These are phyloP conservation scores for Drosophila kuntzei DNA, from an alignment of 2,888 invertebrate species.

Conservation along the genomic window DNA sequence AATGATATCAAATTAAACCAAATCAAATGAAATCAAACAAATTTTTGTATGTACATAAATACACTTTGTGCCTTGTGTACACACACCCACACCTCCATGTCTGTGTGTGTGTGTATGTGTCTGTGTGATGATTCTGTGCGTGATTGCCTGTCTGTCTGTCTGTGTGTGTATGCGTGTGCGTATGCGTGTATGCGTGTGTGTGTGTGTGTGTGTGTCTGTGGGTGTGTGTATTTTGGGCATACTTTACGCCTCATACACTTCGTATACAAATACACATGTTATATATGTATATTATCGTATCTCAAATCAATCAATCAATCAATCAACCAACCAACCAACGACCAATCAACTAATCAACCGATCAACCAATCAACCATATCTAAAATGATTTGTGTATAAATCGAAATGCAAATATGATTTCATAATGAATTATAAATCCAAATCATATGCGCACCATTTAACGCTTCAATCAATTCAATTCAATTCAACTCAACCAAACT, in stretches of 20 bases:
- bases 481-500: constrained; percentile 10
- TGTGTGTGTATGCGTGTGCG: constrained; percentile 5
- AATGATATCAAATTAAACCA: constrained; percentile 47
- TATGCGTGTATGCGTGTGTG: neutral
- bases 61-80: constrained; percentile 51
- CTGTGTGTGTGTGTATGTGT: constrained; percentile 13
- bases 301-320: constrained; percentile 49
- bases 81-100: constrained; percentile 52
- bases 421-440: constrained; percentile 54
- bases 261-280: constrained; percentile 34
- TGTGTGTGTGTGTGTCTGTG: constrained; percentile 30
- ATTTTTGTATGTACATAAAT: constrained; percentile 32
- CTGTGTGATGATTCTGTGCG: neutral
- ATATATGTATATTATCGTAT: constrained; percentile 43
- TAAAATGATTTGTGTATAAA: constrained; percentile 56
- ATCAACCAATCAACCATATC: constrained; percentile 45
- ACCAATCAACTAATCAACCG: constrained; percentile 45
- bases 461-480: constrained; percentile 51
- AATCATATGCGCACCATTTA: constrained; percentile 60
- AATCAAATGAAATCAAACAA: constrained; percentile 43
- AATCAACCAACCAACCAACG: constrained; percentile 40
- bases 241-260: constrained; percentile 41
- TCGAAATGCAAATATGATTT: constrained; percentile 53
- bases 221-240: constrained; percentile 62
- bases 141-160: constrained; percentile 5